Percentiles rank a stretch among this genome's conserved stretches.
These are phyloP conservation scores for Catharus bicknelli DNA, from an alignment of 2,113 vertebrate species.

Conservation along the genomic window DNA sequence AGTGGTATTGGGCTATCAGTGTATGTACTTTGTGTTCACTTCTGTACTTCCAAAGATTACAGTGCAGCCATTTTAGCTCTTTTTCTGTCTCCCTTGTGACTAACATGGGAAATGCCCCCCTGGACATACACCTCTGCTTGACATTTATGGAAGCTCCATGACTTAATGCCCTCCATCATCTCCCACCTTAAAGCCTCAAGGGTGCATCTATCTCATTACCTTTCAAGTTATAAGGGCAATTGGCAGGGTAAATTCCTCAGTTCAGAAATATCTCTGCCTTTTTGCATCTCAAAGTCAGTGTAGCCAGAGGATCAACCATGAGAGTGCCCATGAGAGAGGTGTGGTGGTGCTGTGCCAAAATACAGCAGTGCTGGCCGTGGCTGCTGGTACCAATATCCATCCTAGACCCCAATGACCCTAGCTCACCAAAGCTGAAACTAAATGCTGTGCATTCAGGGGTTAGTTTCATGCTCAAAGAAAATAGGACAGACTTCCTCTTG, in stretches of 20 bases:
- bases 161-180: background rate
- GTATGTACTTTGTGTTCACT: background rate
- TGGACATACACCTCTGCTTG: background rate
- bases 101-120: background rate
- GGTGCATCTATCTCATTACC: background rate
- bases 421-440: background rate
- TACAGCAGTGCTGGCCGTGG: background rate
- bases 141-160: background rate
- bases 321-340: fast-evolving
- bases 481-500: background rate
- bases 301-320: background rate
- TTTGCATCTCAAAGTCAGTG: background rate
- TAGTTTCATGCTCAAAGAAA: background rate
- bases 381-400: background rate
- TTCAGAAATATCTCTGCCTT: background rate
- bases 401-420: background rate
- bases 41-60: background rate
- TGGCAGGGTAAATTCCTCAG: background rate
- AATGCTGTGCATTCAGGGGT: background rate
- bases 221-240: background rate
- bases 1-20: background rate
- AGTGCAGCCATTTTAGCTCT: background rate
- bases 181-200: background rate
- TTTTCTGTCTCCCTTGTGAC: background rate
- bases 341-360: too few species aligned